These are phyloP conservation scores for Lithophane socia DNA, from an alignment of 2,888 invertebrate species.

Conservation along the genomic window DNA sequence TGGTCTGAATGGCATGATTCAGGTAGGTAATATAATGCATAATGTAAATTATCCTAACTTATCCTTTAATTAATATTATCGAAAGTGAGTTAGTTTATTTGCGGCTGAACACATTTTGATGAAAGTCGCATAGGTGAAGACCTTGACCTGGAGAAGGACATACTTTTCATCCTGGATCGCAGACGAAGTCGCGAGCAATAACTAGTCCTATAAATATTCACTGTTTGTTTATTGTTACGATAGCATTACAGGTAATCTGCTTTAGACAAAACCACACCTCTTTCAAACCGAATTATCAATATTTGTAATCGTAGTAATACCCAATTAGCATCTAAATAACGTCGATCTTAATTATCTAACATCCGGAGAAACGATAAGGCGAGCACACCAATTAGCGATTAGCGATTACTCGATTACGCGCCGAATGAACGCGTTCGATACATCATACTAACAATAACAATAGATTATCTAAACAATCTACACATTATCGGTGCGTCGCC, in stretches of 20 bases:
- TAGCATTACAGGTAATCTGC: background rate
- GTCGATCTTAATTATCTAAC: background rate
- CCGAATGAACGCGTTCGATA: constrained; percentile 40
- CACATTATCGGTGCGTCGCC: constrained; percentile 58
- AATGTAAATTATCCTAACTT: too few relatives aligned
- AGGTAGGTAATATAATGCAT: too few relatives aligned
- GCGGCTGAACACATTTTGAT: too few relatives aligned
- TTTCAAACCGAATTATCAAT: background rate
- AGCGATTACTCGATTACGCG: constrained; percentile 39
- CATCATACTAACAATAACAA: constrained; percentile 56
- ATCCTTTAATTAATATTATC: too few relatives aligned
- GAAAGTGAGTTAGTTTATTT: too few relatives aligned
- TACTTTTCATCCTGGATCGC: too few relatives aligned
- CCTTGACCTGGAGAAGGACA: too few relatives aligned
- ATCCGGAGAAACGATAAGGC: constrained; percentile 8
- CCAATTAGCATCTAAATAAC: constrained; percentile 6
- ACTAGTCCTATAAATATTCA: background rate
- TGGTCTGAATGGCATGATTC: too few relatives aligned
- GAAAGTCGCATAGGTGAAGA: too few relatives aligned
- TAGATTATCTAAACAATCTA: constrained; percentile 67
- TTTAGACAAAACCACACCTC: background rate
- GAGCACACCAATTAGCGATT: constrained; percentile 41
- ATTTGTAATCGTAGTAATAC: constrained; percentile 1
- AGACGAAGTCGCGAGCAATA: too few relatives aligned
- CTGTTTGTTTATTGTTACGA: background rate